Base-by-base conservation (phyloP, 2,888 invertebrate species). In the Oscheius sp. region DNA sequence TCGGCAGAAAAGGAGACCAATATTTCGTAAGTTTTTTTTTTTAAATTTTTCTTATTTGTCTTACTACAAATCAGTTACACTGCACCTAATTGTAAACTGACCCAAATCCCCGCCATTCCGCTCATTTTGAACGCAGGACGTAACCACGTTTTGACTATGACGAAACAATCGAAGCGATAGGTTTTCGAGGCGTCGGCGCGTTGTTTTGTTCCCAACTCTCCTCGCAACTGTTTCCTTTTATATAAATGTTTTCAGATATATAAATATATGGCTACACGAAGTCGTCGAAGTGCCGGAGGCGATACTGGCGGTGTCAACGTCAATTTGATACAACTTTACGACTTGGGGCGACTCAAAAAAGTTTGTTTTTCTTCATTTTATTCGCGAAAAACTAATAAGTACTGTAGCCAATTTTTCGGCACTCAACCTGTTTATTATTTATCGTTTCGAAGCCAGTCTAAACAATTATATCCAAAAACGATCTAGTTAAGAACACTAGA, bases 261-360 rank as follows among this genome's bases (percentile, higher is more conserved):
- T 21, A 63, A 47, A 47, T 21, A 21, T 21, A 74, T 74, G 74
- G 29, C 68, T 11, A 68, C 74, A n/a, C 29, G 74, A 50, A 68
- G 59, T 59, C 57, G 74, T 3, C 57, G 74, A 37, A 74, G 74
- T 47, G 50, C 58, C 35, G 74, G 70, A 57, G 55, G 37, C 10
- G 68, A 53, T 13, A 73, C 58, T 7, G 62, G 55, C 29, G 75
- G 58, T 5, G 47, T 83, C 11, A 83, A 83, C 58, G 76, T 75
- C 71, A 74, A 76, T 11, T 76, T 74, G 63, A 83, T 83, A 29
- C 79, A 75, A 21, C 60, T 83, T 7, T 63, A 77, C 13, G 74
- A 70, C 21, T 37, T 53, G 11, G 33, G n/a, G 11, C 50, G 75
- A 48, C 47, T 77, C 11, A 59, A 72, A 42, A 68, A 57, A 35